A percentile compares a stretch with the other conserved stretches of the same genome.
phyloP scores from a whole-genome alignment of 2,888 invertebrate species.

The Athetis lepigone region DNA sequence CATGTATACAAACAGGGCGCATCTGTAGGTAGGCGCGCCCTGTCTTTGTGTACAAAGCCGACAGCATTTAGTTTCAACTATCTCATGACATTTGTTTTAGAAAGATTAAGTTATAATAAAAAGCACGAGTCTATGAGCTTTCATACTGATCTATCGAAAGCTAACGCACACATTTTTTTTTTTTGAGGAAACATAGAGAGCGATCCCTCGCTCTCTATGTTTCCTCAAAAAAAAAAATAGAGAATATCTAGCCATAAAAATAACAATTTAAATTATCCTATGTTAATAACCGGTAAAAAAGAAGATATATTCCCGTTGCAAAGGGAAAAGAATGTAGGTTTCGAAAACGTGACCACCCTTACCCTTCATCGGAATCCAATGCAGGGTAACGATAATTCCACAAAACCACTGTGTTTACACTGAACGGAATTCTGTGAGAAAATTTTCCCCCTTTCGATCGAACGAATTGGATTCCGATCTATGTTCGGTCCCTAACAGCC shows the following conservation, averaged over 20 bases:
- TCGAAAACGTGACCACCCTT: too few species aligned
- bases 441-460: constrained; percentile 58
- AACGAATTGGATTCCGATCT: constrained; percentile 56
- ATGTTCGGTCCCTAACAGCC: constrained; percentile 53
- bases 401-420: constrained; percentile 51
- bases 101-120: background rate
- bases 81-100: background rate
- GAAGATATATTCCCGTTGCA: constrained; percentile 2
- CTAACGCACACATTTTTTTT: too few species aligned
- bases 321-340: too few species aligned
- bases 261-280: too few species aligned
- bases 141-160: background rate
- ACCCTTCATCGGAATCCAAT: constrained; percentile 49
- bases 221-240: too few species aligned
- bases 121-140: background rate
- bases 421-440: constrained; percentile 61
- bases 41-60: constrained; percentile 38
- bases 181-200: too few species aligned
- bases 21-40: constrained; percentile 69
- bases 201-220: too few species aligned
- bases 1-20: constrained; percentile 71
- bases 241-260: too few species aligned
- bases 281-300: too few species aligned
- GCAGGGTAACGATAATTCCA: constrained; percentile 44
- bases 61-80: constrained; percentile 5